Percentiles rank a stretch among this genome's conserved stretches.
Evolutionary conservation across 2,797 vertebrate species (phyloP).

Genomic region (Pseudochirops corinnae): DNA sequence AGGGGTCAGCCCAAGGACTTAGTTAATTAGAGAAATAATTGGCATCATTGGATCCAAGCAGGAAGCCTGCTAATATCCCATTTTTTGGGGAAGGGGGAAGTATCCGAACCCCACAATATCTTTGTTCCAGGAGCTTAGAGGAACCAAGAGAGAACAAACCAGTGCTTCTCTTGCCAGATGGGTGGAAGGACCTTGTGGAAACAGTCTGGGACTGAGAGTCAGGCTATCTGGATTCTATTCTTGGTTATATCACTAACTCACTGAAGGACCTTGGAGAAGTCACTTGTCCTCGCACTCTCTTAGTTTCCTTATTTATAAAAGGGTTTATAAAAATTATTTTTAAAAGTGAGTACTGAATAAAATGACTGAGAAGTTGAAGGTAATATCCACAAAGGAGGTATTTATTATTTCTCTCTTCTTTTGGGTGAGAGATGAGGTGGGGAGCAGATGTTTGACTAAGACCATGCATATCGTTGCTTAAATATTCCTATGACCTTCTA

Average conservation of each 20-base stretch:
- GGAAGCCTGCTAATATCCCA: neutral
- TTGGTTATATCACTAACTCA: neutral
- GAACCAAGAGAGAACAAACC: neutral
- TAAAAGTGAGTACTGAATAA: neutral
- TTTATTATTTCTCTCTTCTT: slow-evolving; percentile 21
- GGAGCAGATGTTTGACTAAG: neutral
- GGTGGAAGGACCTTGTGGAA: neutral
- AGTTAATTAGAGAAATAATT: slow-evolving; percentile 54
- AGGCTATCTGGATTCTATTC: neutral
- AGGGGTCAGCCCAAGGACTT: slow-evolving; percentile 9
- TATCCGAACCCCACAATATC: neutral
- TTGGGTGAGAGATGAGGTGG: neutral
- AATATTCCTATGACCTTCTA: neutral
- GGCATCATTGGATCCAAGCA: neutral
- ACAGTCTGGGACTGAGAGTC: neutral
- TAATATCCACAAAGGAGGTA: neutral
- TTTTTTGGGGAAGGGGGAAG: neutral
- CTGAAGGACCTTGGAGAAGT: neutral
- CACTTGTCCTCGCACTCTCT: neutral
- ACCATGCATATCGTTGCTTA: neutral
- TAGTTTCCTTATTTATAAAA: neutral
- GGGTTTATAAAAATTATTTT: neutral
- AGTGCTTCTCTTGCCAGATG: neutral
- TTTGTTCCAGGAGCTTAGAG: neutral
- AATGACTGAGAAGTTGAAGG: neutral